Conservation (phyloP, 2,888 invertebrate species). For the Apantesis nais region DNA sequence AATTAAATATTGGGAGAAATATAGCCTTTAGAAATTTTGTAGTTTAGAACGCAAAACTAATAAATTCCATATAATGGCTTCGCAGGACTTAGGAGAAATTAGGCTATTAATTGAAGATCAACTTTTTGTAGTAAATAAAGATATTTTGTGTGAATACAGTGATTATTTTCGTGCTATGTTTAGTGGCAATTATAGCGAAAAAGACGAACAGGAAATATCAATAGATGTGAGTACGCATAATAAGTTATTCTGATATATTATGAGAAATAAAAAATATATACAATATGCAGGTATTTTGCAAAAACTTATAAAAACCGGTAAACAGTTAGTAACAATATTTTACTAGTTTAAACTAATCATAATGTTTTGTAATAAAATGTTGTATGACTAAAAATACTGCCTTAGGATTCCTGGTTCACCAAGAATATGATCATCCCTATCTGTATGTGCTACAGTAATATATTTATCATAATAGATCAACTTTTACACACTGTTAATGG, state of each 20-base stretch:
- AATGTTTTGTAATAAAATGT: no score
- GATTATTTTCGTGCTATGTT: constrained; percentile 82
- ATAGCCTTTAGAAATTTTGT: background rate
- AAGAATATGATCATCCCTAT: background rate
- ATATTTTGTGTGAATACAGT: constrained; percentile 68
- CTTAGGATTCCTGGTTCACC: background rate
- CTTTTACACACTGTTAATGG: background rate
- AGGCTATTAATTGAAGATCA: constrained; percentile 61
- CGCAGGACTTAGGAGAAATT: constrained; percentile 57
- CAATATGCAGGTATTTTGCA: background rate
- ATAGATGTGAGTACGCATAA: constrained; percentile 67
- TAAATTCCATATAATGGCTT: constrained; percentile 13
- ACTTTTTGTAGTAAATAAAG: constrained; percentile 65
- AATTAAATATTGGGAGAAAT: background rate
- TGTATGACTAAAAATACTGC: background rate
- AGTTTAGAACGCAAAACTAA: background rate
- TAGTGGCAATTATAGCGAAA: constrained; percentile 75
- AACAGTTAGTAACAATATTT: background rate
- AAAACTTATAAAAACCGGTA: background rate
- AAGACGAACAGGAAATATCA: constrained; percentile 63
- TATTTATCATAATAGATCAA: background rate
- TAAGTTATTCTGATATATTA: background rate
- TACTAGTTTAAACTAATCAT: background rate
- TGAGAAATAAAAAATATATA: background rate
- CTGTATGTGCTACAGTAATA: background rate